Percentiles rank a stretch among this genome's conserved stretches.
phyloP scores from a whole-genome alignment of 2,797 vertebrate species.

The Paramormyrops hopkinsi region DNA sequence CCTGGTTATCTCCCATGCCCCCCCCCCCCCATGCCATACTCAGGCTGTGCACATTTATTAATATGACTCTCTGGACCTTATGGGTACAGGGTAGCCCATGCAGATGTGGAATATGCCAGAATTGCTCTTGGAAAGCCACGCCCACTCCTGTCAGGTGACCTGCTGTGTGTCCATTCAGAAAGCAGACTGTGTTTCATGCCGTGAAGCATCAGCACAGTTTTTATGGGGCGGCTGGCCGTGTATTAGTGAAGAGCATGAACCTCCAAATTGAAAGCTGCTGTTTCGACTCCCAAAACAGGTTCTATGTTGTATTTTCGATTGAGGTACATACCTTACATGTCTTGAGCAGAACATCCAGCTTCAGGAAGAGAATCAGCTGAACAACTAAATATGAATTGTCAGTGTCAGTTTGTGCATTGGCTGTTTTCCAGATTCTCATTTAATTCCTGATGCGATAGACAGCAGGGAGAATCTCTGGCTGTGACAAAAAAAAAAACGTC shows the following conservation, averaged over 20 bases:
- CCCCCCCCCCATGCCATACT: background rate
- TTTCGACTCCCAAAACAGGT: background rate
- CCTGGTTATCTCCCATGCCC: background rate
- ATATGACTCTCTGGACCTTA: background rate
- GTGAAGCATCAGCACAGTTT: background rate
- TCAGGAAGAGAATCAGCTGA: background rate
- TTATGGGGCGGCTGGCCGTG: background rate
- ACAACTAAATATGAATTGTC: background rate
- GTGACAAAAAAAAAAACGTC: background rate
- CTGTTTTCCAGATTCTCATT: background rate
- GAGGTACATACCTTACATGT: background rate
- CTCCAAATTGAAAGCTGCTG: background rate
- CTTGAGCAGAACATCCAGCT: background rate
- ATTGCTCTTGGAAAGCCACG: background rate
- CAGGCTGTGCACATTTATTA: background rate
- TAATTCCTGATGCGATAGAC: slow-evolving; percentile 1
- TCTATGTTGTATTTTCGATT: background rate
- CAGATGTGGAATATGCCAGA: background rate
- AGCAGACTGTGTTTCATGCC: background rate
- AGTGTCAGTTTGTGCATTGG: background rate
- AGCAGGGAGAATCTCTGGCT: background rate
- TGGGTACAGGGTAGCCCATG: background rate
- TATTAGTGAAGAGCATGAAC: background rate
- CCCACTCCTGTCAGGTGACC: background rate
- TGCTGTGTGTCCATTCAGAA: background rate